Percentiles rank a stretch among this genome's conserved stretches.
These are phyloP conservation scores for Dolichomitus sp. DNA, from an alignment of 2,888 invertebrate genomes.

Conservation along the genomic window DNA sequence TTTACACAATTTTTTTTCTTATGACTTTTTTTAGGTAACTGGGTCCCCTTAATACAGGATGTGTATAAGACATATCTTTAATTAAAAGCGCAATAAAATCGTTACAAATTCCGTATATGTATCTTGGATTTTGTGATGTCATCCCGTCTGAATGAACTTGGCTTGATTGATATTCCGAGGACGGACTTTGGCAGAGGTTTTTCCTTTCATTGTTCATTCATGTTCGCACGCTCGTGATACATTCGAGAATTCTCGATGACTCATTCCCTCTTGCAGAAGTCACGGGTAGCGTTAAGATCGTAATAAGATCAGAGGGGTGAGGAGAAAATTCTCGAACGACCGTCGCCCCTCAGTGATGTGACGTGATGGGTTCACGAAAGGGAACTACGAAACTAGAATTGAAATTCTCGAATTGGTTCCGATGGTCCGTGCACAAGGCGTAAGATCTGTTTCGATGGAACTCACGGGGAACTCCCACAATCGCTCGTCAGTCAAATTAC, in stretches of 20 bases:
- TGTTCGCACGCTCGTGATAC: slow-evolving; percentile 37
- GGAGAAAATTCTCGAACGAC: slow-evolving; percentile 43
- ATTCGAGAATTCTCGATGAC: slow-evolving; percentile 44
- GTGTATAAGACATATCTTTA: not conserved
- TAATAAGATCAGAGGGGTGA: slow-evolving; percentile 24
- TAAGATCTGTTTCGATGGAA: not conserved
- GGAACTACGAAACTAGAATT: slow-evolving; percentile 51
- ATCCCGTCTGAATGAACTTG: slow-evolving; percentile 39
- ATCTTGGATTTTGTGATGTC: not conserved
- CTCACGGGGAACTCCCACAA: slow-evolving; percentile 31
- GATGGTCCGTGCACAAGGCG: slow-evolving; percentile 1
- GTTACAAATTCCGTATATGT: not conserved
- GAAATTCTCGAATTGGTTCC: slow-evolving; percentile 54
- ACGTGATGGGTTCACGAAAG: not conserved
- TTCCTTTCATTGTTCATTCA: slow-evolving; percentile 57
- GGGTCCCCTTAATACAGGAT: not conserved
- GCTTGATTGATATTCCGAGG: slow-evolving; percentile 53
- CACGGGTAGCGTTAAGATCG: slow-evolving; percentile 45
- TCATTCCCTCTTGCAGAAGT: slow-evolving; percentile 41
- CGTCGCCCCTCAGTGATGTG: slow-evolving; percentile 19
- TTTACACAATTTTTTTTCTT: too few species aligned
- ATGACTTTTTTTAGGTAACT: too few species aligned
- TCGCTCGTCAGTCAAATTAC: slow-evolving; percentile 15
- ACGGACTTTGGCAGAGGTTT: slow-evolving; percentile 42
- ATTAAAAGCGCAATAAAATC: not conserved